phyloP scores from a whole-genome alignment of 2,888 invertebrate genomes.

The Fragum whitleyi region DNA sequence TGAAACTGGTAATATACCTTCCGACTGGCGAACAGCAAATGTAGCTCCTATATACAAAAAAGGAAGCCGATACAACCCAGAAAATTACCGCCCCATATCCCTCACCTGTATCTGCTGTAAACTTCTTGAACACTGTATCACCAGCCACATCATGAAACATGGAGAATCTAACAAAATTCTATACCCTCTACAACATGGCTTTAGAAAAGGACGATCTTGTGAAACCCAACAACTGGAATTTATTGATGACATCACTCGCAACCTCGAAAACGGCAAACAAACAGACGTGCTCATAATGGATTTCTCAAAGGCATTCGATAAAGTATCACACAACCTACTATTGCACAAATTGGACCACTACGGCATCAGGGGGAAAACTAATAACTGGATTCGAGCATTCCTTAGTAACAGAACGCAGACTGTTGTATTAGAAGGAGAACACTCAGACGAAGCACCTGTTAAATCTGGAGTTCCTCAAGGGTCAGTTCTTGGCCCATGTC shows the following conservation, averaged over 20 bases:
- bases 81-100: constrained; percentile 9
- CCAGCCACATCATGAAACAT: constrained; percentile 4
- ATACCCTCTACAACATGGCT: constrained; percentile 11
- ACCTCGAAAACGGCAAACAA: constrained; percentile 4
- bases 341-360: not conserved
- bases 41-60: not conserved
- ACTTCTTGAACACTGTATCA: too few relatives aligned
- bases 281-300: constrained; percentile 22
- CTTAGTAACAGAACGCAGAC: constrained; percentile 29
- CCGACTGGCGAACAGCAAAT: too few relatives aligned
- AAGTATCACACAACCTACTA: too few relatives aligned
- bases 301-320: too few relatives aligned
- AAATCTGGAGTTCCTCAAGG: constrained; percentile 29
- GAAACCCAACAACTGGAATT: constrained; percentile 2
- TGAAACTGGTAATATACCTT: too few relatives aligned
- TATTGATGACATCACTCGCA: not conserved
- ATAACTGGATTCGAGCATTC: constrained; percentile 29
- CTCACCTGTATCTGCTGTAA: too few relatives aligned
- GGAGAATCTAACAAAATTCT: not conserved
- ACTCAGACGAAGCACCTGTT: not conserved
- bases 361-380: not conserved
- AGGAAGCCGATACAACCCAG: not conserved
- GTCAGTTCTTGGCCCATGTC: too few relatives aligned
- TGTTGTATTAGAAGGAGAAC: constrained; percentile 29
- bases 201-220: not conserved